Percentiles rank a stretch among this genome's conserved stretches.
phyloP scores from a whole-genome alignment of 2,113 vertebrate genomes.

The Chinchilla lanigera region DNA sequence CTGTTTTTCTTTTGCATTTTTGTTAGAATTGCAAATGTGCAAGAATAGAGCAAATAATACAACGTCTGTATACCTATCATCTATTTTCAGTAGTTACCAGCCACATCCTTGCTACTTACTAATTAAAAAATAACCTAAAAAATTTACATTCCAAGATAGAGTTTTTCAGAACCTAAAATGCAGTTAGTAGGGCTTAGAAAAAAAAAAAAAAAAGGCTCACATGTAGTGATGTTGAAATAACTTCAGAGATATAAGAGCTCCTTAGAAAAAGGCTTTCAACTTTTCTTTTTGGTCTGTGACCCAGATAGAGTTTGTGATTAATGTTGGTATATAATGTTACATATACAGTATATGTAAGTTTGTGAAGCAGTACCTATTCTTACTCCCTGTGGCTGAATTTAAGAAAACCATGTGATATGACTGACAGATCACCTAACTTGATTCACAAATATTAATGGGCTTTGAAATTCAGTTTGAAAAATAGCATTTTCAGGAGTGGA shows the following conservation, averaged over 20 bases:
- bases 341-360: constrained; percentile 1
- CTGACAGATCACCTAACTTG: background rate
- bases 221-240: constrained; percentile 40
- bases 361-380: background rate
- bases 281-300: constrained; percentile 33
- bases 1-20: background rate
- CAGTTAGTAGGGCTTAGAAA: constrained; percentile 31
- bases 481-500: constrained; percentile 21
- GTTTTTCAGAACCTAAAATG: constrained; percentile 48
- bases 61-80: background rate
- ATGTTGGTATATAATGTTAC: background rate
- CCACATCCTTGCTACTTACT: constrained; percentile 45
- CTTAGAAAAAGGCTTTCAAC: constrained; percentile 54
- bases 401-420: constrained; percentile 20
- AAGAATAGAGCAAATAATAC: constrained; percentile 10
- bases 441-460: constrained; percentile 3
- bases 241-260: constrained; percentile 43
- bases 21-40: constrained; percentile 41
- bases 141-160: constrained; percentile 34
- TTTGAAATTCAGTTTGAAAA: constrained; percentile 48
- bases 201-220: background rate
- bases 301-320: constrained; percentile 14
- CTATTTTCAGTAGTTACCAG: constrained; percentile 27
- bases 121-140: constrained; percentile 56
- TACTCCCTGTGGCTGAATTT: background rate